phyloP scores from a whole-genome alignment of 2,797 vertebrate genomes.

The Rhinella marina region DNA sequence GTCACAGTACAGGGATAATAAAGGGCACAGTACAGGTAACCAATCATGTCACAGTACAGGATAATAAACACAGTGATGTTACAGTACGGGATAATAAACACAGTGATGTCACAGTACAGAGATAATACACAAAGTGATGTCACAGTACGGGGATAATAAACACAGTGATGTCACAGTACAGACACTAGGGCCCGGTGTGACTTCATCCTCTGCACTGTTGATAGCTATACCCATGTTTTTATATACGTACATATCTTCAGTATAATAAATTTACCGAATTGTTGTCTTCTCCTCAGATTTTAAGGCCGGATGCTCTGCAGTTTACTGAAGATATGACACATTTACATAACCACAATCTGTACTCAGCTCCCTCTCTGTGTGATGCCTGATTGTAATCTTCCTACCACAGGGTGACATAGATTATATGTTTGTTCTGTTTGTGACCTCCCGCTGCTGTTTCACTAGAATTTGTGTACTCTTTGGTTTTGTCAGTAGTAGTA shows the following conservation, averaged over 20 bases:
- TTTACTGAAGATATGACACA: background rate
- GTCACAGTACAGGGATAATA: too few relatives aligned
- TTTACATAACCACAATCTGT: constrained; percentile 18
- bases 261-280: background rate
- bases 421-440: background rate
- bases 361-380: background rate
- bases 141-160: too few relatives aligned
- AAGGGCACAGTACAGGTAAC: too few relatives aligned
- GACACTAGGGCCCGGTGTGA: too few relatives aligned
- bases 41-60: too few relatives aligned
- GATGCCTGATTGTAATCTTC: background rate
- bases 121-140: too few relatives aligned
- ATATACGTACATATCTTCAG: background rate
- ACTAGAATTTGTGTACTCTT: background rate
- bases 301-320: constrained; percentile 7
- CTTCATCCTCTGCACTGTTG: background rate
- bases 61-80: too few relatives aligned
- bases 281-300: background rate
- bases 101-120: too few relatives aligned
- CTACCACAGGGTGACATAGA: background rate
- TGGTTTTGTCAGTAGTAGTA: too few relatives aligned
- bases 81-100: too few relatives aligned
- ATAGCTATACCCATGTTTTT: background rate
- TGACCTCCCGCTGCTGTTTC: background rate
- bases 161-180: too few relatives aligned